Evolutionary conservation across 2,113 vertebrate species (phyloP).

Genomic region (Phasianus colchicus): DNA sequence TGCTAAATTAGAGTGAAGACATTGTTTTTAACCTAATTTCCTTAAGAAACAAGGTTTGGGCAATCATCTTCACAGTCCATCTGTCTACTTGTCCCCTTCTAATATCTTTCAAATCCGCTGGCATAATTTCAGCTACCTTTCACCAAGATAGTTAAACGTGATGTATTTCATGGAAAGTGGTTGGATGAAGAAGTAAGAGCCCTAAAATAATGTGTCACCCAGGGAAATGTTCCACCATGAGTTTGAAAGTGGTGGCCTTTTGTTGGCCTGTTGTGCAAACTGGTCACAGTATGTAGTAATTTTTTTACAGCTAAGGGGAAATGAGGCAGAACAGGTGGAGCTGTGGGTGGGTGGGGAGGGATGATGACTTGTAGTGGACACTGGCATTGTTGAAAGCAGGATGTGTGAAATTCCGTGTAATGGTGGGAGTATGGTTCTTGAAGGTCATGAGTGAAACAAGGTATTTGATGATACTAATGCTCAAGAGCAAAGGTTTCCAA

Average conservation of each 20-base stretch:
- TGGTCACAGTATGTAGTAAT: not conserved
- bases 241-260: not conserved
- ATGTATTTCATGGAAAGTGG: not conserved
- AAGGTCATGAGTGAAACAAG: not conserved
- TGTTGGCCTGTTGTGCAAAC: not conserved
- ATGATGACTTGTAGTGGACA: not conserved
- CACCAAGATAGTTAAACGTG: not conserved
- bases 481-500: not conserved
- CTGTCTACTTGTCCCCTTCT: not conserved
- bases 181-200: not conserved
- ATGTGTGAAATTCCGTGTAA: not conserved
- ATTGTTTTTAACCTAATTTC: not conserved
- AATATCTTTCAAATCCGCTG: constrained; percentile 8
- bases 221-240: not conserved
- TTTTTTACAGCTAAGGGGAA: not conserved
- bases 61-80: not conserved
- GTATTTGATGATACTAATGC: not conserved
- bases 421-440: not conserved
- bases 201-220: not conserved
- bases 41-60: not conserved
- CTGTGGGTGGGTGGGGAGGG: not conserved
- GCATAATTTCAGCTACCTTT: constrained; percentile 23
- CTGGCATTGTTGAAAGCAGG: not conserved
- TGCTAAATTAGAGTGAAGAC: constrained; percentile 7
- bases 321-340: not conserved